A percentile compares a stretch with the other conserved stretches of the same genome.
phyloP scores from a whole-genome alignment of 2,888 invertebrate species.

The Pristionchus fissidentatus region DNA sequence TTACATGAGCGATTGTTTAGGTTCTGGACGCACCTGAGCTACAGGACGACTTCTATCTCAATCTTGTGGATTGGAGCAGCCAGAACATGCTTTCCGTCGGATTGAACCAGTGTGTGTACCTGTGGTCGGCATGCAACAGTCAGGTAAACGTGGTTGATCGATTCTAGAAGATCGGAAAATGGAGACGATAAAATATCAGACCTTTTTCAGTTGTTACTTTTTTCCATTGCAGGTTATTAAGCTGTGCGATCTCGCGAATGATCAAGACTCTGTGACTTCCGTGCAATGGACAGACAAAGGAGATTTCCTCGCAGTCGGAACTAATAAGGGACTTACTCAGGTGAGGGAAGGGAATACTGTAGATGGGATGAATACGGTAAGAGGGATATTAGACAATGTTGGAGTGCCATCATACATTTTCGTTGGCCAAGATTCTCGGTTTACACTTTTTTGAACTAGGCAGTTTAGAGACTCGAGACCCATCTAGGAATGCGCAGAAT shows the following conservation, averaged over 20 bases:
- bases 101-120: slow-evolving; percentile 94
- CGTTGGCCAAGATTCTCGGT: too few relatives aligned
- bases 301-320: slow-evolving; percentile 95
- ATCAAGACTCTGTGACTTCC: slow-evolving; percentile 92
- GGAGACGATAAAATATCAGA: not conserved
- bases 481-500: too few relatives aligned
- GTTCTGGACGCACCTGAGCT: slow-evolving; percentile 93
- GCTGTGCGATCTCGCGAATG: slow-evolving; percentile 93
- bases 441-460: too few relatives aligned
- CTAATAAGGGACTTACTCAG: slow-evolving; percentile 77
- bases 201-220: not conserved
- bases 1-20: slow-evolving; percentile 41
- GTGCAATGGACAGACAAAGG: slow-evolving; percentile 99
- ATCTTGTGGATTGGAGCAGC: slow-evolving; percentile 99
- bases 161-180: too few relatives aligned
- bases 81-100: slow-evolving; percentile 98
- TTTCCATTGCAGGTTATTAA: slow-evolving; percentile 82
- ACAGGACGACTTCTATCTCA: slow-evolving; percentile 98
- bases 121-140: slow-evolving; percentile 99
- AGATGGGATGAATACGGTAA: not conserved
- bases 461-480: too few relatives aligned
- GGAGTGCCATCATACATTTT: not conserved
- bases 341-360: slow-evolving; percentile 14
- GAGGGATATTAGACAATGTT: not conserved
- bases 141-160: too few relatives aligned